These are phyloP conservation scores for Motacilla alba DNA, from an alignment of 2,113 vertebrate species.

Conservation along the genomic window DNA sequence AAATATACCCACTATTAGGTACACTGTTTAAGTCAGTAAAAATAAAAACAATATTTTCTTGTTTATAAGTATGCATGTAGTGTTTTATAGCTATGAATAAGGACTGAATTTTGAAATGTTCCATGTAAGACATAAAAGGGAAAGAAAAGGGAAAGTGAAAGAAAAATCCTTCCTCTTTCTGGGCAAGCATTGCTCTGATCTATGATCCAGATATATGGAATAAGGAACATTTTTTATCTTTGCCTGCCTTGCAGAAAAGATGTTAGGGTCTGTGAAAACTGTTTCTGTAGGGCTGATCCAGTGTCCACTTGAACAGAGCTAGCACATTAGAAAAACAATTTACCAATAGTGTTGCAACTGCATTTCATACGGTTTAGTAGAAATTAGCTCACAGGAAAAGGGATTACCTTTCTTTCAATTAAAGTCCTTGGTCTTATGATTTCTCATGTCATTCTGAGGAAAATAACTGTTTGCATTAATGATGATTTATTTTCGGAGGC, in stretches of 20 bases:
- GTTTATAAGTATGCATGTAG: not conserved
- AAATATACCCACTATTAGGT: fast-evolving
- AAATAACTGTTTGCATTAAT: not conserved
- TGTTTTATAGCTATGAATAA: not conserved
- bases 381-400: not conserved
- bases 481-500: not conserved
- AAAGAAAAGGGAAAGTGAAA: not conserved
- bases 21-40: not conserved
- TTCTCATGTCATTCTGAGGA: not conserved
- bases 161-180: not conserved
- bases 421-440: not conserved
- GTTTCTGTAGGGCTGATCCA: not conserved
- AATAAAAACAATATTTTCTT: not conserved
- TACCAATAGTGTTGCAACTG: not conserved
- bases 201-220: not conserved
- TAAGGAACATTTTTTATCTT: not conserved
- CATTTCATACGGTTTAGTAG: not conserved
- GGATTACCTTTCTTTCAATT: not conserved
- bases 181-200: not conserved
- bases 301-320: not conserved
- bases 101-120: not conserved
- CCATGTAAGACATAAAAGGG: not conserved
- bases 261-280: not conserved
- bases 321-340: not conserved
- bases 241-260: not conserved